Conservation (phyloP, 30 jellyfish, hydroid and myxozoan genomes). For the Aurelia sp. region DNA sequence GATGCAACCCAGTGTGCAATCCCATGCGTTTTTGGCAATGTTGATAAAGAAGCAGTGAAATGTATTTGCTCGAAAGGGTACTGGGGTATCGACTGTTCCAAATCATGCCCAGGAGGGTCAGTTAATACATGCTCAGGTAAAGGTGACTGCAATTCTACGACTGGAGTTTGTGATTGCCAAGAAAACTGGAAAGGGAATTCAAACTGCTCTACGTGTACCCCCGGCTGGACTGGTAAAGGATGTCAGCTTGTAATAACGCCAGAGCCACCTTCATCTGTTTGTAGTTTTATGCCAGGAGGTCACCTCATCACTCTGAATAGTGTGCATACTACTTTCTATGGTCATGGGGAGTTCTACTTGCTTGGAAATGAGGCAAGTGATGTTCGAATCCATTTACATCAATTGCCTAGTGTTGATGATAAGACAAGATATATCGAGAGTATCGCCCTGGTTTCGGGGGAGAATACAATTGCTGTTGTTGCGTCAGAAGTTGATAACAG, state of each 20-base stretch:
- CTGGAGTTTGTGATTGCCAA: slow-evolving; percentile 68
- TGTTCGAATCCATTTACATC: slow-evolving; percentile 43
- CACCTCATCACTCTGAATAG: slow-evolving; percentile 56
- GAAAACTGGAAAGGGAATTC: slow-evolving; percentile 74
- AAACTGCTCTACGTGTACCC: slow-evolving; percentile 69
- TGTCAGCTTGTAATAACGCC: slow-evolving; percentile 63
- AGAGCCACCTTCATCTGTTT: slow-evolving; percentile 53
- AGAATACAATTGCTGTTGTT: background rate
- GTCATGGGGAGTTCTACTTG: slow-evolving; percentile 66
- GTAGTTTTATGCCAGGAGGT: slow-evolving; percentile 70
- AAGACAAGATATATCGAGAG: slow-evolving; percentile 52
- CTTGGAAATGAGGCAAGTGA: slow-evolving; percentile 10
- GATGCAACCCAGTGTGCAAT: slow-evolving; percentile 33
- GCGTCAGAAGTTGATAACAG: slow-evolving; percentile 35
- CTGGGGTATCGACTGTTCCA: slow-evolving; percentile 69
- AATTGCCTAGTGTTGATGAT: slow-evolving; percentile 58
- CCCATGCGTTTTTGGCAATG: slow-evolving; percentile 52
- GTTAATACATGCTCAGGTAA: slow-evolving; percentile 45
- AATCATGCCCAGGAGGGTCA: slow-evolving; percentile 60
- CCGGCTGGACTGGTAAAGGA: slow-evolving; percentile 73
- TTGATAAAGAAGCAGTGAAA: background rate
- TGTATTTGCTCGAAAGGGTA: slow-evolving; percentile 62
- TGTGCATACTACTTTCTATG: slow-evolving; percentile 69
- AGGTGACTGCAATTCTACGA: slow-evolving; percentile 64
- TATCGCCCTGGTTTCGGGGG: slow-evolving; percentile 21